Percentiles rank a stretch among this genome's conserved stretches.
These are phyloP conservation scores for Champsocephalus gunnari DNA, from an alignment of 2,797 vertebrate genomes.

Conservation along the genomic window DNA sequence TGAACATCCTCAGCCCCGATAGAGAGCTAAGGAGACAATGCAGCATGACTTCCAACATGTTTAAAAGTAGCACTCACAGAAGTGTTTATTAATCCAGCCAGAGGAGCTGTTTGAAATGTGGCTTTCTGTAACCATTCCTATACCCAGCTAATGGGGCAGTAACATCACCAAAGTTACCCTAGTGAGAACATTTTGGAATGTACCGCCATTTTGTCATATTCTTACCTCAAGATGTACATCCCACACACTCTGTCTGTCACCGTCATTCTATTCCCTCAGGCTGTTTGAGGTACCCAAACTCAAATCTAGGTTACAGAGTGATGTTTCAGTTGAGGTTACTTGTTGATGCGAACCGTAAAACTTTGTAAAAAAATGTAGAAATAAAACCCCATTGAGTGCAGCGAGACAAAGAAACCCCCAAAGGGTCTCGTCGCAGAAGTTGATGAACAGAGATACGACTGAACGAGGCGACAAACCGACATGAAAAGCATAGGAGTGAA, in stretches of 20 bases:
- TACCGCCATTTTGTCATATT: neutral
- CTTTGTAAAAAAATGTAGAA: neutral
- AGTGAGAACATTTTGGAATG: neutral
- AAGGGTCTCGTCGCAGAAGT: conserved; percentile 4
- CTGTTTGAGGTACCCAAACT: conserved; percentile 22
- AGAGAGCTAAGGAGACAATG: no score
- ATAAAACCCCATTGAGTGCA: neutral
- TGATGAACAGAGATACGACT: conserved; percentile 19
- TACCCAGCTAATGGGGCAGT: no score
- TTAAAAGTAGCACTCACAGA: no score
- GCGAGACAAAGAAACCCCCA: conserved; percentile 10
- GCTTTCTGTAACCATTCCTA: no score
- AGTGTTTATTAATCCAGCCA: no score
- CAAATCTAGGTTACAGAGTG: conserved; percentile 39
- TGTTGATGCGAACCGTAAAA: conserved; percentile 12
- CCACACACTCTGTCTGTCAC: conserved; percentile 2
- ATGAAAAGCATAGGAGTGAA: neutral
- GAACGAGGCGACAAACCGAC: conserved; percentile 12
- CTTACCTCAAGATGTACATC: neutral
- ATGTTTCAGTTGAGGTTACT: conserved; percentile 32
- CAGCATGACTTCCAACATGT: no score
- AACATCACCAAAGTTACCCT: no score
- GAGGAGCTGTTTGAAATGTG: no score
- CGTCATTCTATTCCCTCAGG: conserved; percentile 8
- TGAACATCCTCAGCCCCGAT: no score